Evolutionary conservation across 2,888 invertebrate species (phyloP), one percentile per base, ranked within the genome.

Genomic region (Anoplius nigerrimus): DNA sequence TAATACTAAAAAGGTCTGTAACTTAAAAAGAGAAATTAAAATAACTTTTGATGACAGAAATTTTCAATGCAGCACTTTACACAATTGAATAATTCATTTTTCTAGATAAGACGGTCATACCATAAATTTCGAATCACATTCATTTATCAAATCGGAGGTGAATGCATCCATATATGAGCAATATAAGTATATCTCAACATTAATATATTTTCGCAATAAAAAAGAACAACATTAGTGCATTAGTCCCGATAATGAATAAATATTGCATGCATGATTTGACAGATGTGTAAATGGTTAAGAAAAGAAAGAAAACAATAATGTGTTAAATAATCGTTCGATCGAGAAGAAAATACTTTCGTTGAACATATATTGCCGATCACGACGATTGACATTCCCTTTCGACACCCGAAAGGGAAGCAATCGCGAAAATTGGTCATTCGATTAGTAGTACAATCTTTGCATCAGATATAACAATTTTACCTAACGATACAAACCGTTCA

Each of bases 41-140:
- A 34, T 8, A 4, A 18, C 13, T 18, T 48, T 8, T 16, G 5
- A 48, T 8, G 18, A 16, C 48, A 18, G 53, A 24, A 21, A 22
- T 53, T 78, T 77, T 78, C 78, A 77, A 77, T 77, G 77, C 77
- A 77, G 72, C 66, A 77, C 78, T 77, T 77, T 63, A 56, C 59
- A 64, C 43, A 42, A 51, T 34, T 34, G 4, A 55, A 61, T 69
- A 67, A 45, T 46, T 51, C 24, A 13, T 66, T 66, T 53, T 21
- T 11, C 11, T 27, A 46, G 34, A 66, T 59, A 20, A 52, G 54
- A 72, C 60, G 45, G 53, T 59, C 42, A 63, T 60, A 43, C 22
- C 20, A 5, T 59, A 43, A 20, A 46, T 66, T 53, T 34, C 21
- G n/a, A 24, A 15, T 20, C 20, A 18, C 42, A 15, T 56, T 54